Conservation (phyloP, 2,113 vertebrate genomes). For the Rhinoptilus africanus region DNA sequence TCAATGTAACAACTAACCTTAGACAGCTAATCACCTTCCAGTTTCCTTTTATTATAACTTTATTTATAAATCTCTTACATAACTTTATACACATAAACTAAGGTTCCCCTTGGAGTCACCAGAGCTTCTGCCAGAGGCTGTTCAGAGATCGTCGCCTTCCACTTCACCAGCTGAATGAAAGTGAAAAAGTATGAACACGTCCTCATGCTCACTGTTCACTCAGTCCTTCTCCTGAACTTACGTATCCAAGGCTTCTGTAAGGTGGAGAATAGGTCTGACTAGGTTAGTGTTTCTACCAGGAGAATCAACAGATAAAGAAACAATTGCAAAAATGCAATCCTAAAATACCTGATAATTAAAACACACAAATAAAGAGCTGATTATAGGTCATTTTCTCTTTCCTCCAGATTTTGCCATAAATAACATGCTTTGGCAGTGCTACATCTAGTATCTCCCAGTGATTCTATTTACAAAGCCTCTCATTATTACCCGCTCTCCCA, state of each 20-base stretch:
- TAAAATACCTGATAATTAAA: background rate
- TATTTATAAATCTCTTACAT: background rate
- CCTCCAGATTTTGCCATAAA: background rate
- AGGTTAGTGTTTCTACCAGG: background rate
- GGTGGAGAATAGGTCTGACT: background rate
- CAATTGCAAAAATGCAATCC: background rate
- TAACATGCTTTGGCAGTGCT: background rate
- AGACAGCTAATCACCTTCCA: background rate
- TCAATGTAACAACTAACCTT: background rate
- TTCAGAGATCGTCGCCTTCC: background rate
- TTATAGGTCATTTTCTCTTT: background rate
- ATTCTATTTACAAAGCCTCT: constrained; percentile 53
- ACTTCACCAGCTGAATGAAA: background rate
- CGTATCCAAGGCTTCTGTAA: background rate
- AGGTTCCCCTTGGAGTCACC: background rate
- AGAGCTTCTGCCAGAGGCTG: background rate
- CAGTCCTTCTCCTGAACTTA: background rate
- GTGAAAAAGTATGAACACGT: background rate
- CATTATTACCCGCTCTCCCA: constrained; percentile 3
- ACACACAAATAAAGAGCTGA: background rate
- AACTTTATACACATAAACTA: background rate
- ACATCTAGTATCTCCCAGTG: background rate
- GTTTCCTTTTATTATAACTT: background rate
- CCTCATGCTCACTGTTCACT: background rate
- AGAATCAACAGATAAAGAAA: background rate